Evolutionary conservation across 2,888 invertebrate genomes (phyloP), one percentile per base, ranked within the genome.

Genomic region (Drosophila recens): DNA sequence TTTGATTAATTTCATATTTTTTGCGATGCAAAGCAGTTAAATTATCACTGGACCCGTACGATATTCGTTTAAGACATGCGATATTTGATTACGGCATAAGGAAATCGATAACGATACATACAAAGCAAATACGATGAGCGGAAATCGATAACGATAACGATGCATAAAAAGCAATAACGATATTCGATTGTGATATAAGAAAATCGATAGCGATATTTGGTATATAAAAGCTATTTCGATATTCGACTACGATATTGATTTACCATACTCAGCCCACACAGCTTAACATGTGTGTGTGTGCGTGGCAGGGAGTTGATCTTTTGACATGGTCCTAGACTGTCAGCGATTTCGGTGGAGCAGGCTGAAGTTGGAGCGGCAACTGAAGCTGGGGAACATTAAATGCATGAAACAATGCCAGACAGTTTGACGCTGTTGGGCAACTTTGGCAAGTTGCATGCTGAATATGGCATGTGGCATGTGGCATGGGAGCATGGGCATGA

Each of bases 391-490:
- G 63, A 83, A 75, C 84, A 84, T 84, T 84, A 84, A 84, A 88
- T 84, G 84, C 87, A 86, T 75, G 74, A 84, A 84, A 84, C 84
- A 84, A 84, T 84, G 84, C 67, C 80, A 88, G 84, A 84, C 84
- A 84, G 87, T 80, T 84, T 86, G 89, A 84, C 89, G 89, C 84
- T 88, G 87, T 82, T 73, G 75, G 75, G 72, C 69, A 86, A 63
- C 75, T 52, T 65, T 30, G 64, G 51, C 43, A 34, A 36, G 46
- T 49, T 54, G 58, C 46, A 49, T 48, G 43, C 30, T 56, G 36
- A 34, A 20, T 48, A 40, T 64, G 51, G 70, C 70, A 68, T 48
- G 61, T 13, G 51, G 62, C 23, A 66, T 58, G 58, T 9, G 38
- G 43, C 45, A n/a, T n/a, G n/a, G n/a, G n/a, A n/a, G 70, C 70